Percentiles rank a stretch among this genome's conserved stretches.
Evolutionary conservation across 2,888 invertebrate genomes (phyloP).

Genomic region (Drosophila quasianomalipes): DNA sequence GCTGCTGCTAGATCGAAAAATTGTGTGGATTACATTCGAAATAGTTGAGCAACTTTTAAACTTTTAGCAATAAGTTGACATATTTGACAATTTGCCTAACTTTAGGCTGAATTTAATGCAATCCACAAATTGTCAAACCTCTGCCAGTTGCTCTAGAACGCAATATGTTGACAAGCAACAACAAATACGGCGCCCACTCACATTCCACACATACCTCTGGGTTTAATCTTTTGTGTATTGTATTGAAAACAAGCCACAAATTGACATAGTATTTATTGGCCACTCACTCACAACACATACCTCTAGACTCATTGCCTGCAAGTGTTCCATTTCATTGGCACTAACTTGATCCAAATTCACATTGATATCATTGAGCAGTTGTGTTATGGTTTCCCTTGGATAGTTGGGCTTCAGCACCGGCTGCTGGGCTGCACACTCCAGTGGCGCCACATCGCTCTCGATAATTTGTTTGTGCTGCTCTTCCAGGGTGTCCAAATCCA

Average conservation of each 20-base stretch:
- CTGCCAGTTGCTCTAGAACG: neutral
- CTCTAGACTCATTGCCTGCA: constrained; percentile 71
- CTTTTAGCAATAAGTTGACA: neutral
- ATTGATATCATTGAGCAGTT: constrained; percentile 80
- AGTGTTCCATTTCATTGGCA: constrained; percentile 74
- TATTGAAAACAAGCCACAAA: constrained; percentile 9
- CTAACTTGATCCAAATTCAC: constrained; percentile 78
- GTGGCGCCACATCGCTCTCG: constrained; percentile 7
- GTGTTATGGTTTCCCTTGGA: constrained; percentile 64
- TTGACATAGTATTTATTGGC: constrained; percentile 2
- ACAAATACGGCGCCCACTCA: neutral
- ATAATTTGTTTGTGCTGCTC: constrained; percentile 43
- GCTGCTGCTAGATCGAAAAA: neutral
- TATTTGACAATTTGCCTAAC: neutral
- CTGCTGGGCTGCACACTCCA: neutral
- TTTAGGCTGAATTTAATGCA: neutral
- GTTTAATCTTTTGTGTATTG: neutral
- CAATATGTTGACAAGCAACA: neutral
- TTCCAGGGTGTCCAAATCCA: constrained; percentile 52
- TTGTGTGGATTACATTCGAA: constrained; percentile 1
- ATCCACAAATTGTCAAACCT: neutral
- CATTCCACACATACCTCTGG: neutral
- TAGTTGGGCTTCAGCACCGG: neutral
- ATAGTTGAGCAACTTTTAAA: neutral
- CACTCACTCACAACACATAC: constrained; percentile 45